Percentiles rank a stretch among this genome's conserved stretches.
phyloP scores from a whole-genome alignment of 2,113 vertebrate genomes.

The Gambusia holbrooki region DNA sequence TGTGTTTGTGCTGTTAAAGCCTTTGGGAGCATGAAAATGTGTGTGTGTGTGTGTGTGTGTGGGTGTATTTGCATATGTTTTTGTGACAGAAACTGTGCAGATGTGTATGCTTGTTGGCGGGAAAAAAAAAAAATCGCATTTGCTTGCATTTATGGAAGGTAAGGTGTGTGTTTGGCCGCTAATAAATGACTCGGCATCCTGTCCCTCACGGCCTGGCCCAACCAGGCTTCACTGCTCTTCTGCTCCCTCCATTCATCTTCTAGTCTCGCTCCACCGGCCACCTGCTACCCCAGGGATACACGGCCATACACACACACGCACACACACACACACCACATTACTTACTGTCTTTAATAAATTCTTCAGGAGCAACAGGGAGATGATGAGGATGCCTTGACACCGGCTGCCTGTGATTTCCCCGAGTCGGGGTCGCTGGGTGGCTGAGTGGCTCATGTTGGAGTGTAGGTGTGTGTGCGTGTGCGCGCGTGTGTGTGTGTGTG shows the following conservation, averaged over 20 bases:
- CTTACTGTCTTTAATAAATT: conserved; percentile 38
- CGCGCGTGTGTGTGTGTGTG: conserved; percentile 74
- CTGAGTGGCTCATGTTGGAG: conserved; percentile 56
- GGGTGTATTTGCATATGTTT: conserved; percentile 55
- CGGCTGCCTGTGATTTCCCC: accelerated
- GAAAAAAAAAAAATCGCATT: conserved; percentile 18
- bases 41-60: conserved; percentile 40
- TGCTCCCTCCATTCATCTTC: conserved; percentile 73
- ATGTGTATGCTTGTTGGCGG: conserved; percentile 12
- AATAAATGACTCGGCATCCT: conserved; percentile 72
- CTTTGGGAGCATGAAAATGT: conserved; percentile 43
- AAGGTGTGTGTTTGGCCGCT: conserved; percentile 54
- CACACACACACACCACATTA: neutral
- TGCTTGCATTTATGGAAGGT: conserved; percentile 27
- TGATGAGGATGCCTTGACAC: conserved; percentile 39
- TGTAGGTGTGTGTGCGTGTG: conserved; percentile 69
- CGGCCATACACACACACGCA: conserved; percentile 27
- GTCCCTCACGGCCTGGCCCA: conserved; percentile 73
- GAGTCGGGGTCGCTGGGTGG: conserved; percentile 6
- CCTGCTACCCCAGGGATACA: conserved; percentile 75
- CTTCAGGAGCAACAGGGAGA: conserved; percentile 38
- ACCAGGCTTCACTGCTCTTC: conserved; percentile 69
- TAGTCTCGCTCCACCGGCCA: conserved; percentile 66
- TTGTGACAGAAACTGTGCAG: conserved; percentile 24
- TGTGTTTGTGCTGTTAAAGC: conserved; percentile 48